Evolutionary conservation across 2,797 vertebrate species (phyloP).

Genomic region (Aulostomus chinensis): DNA sequence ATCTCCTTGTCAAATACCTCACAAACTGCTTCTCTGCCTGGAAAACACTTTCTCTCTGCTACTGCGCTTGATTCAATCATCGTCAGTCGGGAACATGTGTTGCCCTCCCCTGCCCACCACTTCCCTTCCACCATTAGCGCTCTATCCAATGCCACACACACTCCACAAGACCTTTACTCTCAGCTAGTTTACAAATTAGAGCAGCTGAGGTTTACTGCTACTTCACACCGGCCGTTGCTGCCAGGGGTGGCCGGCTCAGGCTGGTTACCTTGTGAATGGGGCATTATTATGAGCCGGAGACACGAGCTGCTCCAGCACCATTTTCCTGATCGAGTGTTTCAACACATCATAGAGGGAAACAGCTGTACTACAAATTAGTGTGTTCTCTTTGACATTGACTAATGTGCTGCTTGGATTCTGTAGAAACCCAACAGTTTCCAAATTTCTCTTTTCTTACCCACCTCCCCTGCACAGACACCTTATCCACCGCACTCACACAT

Average conservation of each 20-base stretch:
- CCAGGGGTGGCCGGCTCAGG: conserved; percentile 35
- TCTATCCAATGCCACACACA: conserved; percentile 56
- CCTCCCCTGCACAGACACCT: conserved; percentile 47
- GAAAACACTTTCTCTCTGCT: conserved; percentile 54
- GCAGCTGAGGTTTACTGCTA: conserved; percentile 74
- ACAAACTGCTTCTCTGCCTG: conserved; percentile 32
- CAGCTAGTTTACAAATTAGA: conserved; percentile 80
- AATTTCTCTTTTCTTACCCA: conserved; percentile 28
- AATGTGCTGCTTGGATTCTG: conserved; percentile 73
- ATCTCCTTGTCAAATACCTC: conserved; percentile 57
- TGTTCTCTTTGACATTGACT: conserved; percentile 78
- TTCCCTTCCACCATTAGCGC: conserved; percentile 9
- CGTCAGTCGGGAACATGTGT: conserved; percentile 71
- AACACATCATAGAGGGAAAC: conserved; percentile 84
- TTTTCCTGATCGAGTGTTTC: conserved; percentile 81
- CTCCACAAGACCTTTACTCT: conserved; percentile 30
- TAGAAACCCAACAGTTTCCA: conserved; percentile 48
- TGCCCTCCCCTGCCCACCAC: conserved; percentile 20
- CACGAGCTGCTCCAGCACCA: conserved; percentile 60
- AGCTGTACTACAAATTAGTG: conserved; percentile 85
- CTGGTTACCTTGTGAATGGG: conserved; percentile 64
- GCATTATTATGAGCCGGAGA: conserved; percentile 70
- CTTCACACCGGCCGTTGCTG: conserved; percentile 41
- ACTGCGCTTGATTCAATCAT: conserved; percentile 69
- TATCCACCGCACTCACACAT: conserved; percentile 8